Conservation (phyloP, 2,888 invertebrate species). For the Cactoblastis cactorum region DNA sequence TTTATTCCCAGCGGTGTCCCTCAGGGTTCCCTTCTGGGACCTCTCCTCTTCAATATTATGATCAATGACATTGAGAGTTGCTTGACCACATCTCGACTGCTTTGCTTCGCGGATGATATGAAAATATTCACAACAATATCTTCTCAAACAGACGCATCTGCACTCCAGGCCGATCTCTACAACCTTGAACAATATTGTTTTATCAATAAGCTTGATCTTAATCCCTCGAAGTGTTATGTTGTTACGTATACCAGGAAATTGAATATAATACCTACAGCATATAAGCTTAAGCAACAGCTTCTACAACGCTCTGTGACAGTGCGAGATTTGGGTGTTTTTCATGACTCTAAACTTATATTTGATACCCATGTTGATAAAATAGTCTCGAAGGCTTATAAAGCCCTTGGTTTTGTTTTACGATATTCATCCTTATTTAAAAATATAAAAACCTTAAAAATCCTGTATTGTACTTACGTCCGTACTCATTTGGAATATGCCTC, state of each 20-base stretch:
- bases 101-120: neutral
- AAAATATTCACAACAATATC: neutral
- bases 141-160: neutral
- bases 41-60: neutral
- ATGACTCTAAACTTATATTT: too few relatives aligned
- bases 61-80: neutral
- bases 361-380: too few relatives aligned
- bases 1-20: neutral
- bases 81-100: neutral
- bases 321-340: too few relatives aligned
- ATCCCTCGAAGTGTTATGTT: neutral
- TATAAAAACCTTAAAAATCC: too few relatives aligned
- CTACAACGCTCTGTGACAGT: too few relatives aligned
- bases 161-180: neutral
- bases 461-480: too few relatives aligned
- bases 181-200: neutral
- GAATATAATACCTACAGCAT: neutral
- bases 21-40: slow-evolving; percentile 1
- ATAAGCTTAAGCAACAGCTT: too few relatives aligned
- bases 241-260: neutral
- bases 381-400: too few relatives aligned
- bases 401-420: too few relatives aligned
- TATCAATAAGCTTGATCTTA: neutral
- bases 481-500: too few relatives aligned
- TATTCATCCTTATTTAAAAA: too few relatives aligned